Evolutionary conservation across 35 echinoderm and acorn worm genomes (phyloP), one percentile per base, ranked within the genome.

Genomic region (Holothuria glaberrima): DNA sequence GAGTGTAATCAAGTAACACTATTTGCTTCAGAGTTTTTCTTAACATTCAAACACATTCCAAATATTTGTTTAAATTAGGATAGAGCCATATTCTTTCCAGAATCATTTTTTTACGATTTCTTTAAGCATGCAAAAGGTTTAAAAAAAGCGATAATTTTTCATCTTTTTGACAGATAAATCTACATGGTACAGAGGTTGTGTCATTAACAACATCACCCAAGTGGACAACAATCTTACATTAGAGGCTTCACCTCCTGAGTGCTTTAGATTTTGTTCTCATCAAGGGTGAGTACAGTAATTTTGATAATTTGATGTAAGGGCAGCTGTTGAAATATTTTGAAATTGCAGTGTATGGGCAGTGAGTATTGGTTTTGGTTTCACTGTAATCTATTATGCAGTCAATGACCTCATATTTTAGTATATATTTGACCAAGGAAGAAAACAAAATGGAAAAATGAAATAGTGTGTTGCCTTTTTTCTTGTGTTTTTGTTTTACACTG

Each of bases 101-200:
- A n/a, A n/a, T n/a, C n/a, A n/a, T n/a, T n/a, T n/a, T n/a, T n/a
- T n/a, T n/a, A n/a, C n/a, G n/a, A n/a, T n/a, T n/a, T n/a, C n/a
- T n/a, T n/a, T n/a, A 9, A 5, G 13, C 16, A 17, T 54, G 5
- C 14, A 69, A 33, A 69, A 29, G 6, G 3, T 69, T 3, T 73
- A 7, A 73, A 35, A 35, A 21, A 36, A 30, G 34, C 16, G 14
- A 73, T 7, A 20, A 13, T 10, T 38, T 7, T 52, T 56, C 38
- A 25, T 78, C 21, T 45, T 78, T 9, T 22, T 20, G 0, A 19
- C 21, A 78, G 74, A 35, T 21, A 27, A 78, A 78, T 48, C 74
- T 21, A 50, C 74, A 78, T 78, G 41, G 41, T 38, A 78, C 74
- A 78, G 44, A 25, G 74, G 74, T 27, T 78, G 74, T 78, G 44